A percentile compares a stretch with the other conserved stretches of the same genome.
phyloP scores from a whole-genome alignment of 2,797 vertebrate species.

The Glossophaga mutica region DNA sequence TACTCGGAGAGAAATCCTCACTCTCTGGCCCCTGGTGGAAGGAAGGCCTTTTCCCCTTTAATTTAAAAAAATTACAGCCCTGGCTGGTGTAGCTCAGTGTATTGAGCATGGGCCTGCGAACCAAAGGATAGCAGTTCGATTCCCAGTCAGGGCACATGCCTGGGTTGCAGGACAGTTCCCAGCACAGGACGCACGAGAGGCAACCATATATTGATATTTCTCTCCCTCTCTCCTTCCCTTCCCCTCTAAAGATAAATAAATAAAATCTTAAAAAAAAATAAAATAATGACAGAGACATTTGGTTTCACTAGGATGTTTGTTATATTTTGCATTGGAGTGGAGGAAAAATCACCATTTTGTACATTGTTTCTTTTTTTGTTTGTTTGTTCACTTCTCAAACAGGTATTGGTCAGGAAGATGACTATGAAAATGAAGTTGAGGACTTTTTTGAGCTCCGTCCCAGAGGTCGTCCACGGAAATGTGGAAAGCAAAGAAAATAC shows the following conservation, averaged over 20 bases:
- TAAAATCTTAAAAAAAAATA: no score
- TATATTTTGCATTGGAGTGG: neutral
- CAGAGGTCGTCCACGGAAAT: constrained; percentile 73
- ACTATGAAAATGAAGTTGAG: constrained; percentile 79
- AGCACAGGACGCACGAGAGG: no score
- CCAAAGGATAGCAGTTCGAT: no score
- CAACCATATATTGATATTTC: no score
- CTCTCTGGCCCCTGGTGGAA: neutral
- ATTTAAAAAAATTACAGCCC: neutral
- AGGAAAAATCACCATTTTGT: neutral
- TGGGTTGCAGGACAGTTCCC: no score
- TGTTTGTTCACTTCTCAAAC: neutral
- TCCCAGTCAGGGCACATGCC: no score
- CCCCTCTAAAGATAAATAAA: no score
- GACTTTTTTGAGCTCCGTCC: constrained; percentile 82
- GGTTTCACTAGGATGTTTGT: neutral
- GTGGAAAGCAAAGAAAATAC: constrained; percentile 65
- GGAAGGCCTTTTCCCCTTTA: neutral
- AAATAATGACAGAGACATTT: neutral
- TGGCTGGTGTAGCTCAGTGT: no score
- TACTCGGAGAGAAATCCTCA: neutral
- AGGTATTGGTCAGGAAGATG: constrained; percentile 79
- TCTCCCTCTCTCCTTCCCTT: no score
- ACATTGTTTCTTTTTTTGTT: neutral
- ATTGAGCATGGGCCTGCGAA: no score